Evolutionary conservation across 1,140 invertebrate species (phyloP).

Genomic region (Drosophila ohnishii): DNA sequence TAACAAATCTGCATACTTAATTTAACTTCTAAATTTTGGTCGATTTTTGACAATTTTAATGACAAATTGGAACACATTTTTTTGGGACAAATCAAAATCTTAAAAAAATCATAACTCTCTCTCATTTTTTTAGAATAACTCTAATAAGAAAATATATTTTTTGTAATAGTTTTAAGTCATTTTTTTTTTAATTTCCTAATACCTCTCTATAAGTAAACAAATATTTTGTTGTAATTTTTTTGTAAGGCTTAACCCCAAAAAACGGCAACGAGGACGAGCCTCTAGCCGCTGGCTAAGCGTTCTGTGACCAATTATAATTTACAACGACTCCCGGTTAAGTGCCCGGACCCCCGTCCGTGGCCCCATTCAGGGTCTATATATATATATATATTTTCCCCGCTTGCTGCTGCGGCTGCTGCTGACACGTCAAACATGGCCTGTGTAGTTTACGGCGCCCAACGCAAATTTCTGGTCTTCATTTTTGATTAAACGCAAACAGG

Average conservation of each 20-base stretch:
- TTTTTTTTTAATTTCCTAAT: too few relatives aligned
- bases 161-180: too few relatives aligned
- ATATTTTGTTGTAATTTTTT: neutral
- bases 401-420: constrained; percentile 15
- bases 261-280: neutral
- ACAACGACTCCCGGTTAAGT: constrained; percentile 18
- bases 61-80: too few relatives aligned
- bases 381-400: constrained; percentile 17
- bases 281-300: constrained; percentile 31
- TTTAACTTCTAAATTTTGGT: too few relatives aligned
- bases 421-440: constrained; percentile 35
- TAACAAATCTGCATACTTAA: too few relatives aligned
- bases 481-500: constrained; percentile 79
- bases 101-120: too few relatives aligned
- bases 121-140: too few relatives aligned
- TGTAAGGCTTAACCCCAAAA: constrained; percentile 7
- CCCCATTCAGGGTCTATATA: neutral
- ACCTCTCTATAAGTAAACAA: neutral
- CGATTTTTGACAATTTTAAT: too few relatives aligned
- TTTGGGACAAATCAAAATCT: too few relatives aligned
- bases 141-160: too few relatives aligned
- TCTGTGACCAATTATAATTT: constrained; percentile 44
- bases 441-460: constrained; percentile 30
- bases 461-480: constrained; percentile 60
- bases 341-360: neutral